Base-by-base conservation (phyloP, 2,888 invertebrate genomes). In the Amphipyra berbera region DNA sequence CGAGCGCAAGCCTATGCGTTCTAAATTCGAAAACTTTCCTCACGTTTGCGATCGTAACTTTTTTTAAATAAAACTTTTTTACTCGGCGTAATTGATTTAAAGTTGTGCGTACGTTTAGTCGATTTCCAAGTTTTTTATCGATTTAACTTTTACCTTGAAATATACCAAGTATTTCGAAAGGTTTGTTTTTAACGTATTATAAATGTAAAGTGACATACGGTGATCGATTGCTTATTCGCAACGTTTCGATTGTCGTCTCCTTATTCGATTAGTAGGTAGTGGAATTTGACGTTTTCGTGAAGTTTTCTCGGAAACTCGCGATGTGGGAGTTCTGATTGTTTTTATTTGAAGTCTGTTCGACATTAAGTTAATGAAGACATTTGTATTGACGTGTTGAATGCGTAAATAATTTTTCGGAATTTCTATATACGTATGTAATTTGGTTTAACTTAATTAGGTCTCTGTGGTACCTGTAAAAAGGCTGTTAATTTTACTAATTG, bases 1-100 rank as follows among this genome's bases (percentile, higher is more conserved):
- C 75, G 93, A 86, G 83, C 92, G 92, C 93, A 89, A 77, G 91
- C 89, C 87, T 90, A 88, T 87, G 90, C 92, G 90, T 86, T 89
- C 87, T 70, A 76, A 83, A 79, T 85, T 81, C 79, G 73, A 87
- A 89, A 82, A 79, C 61, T 65, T 69, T 63, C 64, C 73, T 72
- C 69, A 63, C 61, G 75, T 33, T 47, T 61, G 70, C 65, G 61
- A 46, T 50, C 44, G 27, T 12, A 68, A 68, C 56, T 65, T 63
- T 62, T 61, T 21, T 45, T 7, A 60, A 65, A 37, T 41, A 35
- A 67, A 70, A 48, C 66, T 73, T 71, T 76, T 61, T 76, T 54
- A n/a, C 21, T 37, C 47, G 21, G 30, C 47, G 46, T 38, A 58
- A 46, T 49, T 47, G 60, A 52, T 61, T 71, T 53, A 42, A 61